phyloP scores from a whole-genome alignment of 2,888 invertebrate species.

The Lasius platythorax region DNA sequence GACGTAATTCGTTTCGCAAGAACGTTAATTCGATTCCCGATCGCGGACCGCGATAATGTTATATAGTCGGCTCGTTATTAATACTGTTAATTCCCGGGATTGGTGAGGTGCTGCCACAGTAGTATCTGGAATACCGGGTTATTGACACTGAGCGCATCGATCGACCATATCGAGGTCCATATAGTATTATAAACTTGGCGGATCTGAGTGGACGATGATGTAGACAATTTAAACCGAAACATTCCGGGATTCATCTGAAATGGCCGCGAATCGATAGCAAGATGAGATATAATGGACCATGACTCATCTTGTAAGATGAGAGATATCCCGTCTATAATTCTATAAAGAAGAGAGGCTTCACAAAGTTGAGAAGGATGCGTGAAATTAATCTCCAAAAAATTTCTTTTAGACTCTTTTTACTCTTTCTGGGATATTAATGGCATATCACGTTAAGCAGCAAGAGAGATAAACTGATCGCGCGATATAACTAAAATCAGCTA shows the following conservation, averaged over 20 bases:
- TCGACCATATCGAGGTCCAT: neutral
- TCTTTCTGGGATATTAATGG: neutral
- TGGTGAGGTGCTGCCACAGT: constrained; percentile 17
- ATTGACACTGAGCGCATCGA: constrained; percentile 36
- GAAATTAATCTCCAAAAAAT: neutral
- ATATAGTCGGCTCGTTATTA: constrained; percentile 37
- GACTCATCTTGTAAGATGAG: neutral
- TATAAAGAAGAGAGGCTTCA: neutral
- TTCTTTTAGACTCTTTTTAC: neutral
- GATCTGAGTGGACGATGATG: constrained; percentile 12
- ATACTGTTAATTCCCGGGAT: constrained; percentile 48
- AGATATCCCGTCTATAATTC: neutral
- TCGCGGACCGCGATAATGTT: constrained; percentile 36
- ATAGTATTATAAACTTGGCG: constrained; percentile 3
- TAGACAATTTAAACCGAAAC: constrained; percentile 21
- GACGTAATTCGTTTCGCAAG: constrained; percentile 44
- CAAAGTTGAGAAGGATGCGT: neutral
- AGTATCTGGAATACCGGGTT: constrained; percentile 35
- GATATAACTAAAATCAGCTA: constrained; percentile 50
- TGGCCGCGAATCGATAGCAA: constrained; percentile 12
- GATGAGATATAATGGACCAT: neutral
- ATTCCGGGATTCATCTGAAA: constrained; percentile 23
- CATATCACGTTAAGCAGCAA: neutral
- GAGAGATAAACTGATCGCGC: constrained; percentile 40
- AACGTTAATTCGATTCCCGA: constrained; percentile 39